Evolutionary conservation across 1,140 invertebrate genomes (phyloP).

Genomic region (Lepidurus apus): DNA sequence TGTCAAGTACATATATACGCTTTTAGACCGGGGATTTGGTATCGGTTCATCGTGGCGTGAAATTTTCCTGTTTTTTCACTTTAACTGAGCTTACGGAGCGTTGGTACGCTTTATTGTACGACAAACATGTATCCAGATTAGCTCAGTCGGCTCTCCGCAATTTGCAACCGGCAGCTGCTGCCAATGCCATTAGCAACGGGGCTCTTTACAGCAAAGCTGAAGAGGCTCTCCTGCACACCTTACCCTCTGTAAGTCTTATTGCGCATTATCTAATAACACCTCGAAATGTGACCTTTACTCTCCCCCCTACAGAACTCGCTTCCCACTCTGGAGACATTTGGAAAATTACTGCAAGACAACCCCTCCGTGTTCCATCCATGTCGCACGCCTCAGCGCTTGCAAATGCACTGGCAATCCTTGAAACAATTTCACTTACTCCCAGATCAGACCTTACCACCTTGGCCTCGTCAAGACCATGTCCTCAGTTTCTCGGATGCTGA

Average conservation of each 20-base stretch:
- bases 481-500: slow-evolving; percentile 88
- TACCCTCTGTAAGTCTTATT: slow-evolving; percentile 66
- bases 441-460: slow-evolving; percentile 65
- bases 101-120: slow-evolving; percentile 93
- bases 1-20: neutral
- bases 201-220: slow-evolving; percentile 85
- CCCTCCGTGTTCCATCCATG: slow-evolving; percentile 77
- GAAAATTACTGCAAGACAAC: slow-evolving; percentile 79
- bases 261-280: neutral
- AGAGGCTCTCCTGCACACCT: slow-evolving; percentile 74
- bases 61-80: slow-evolving; percentile 93
- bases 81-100: slow-evolving; percentile 88
- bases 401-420: slow-evolving; percentile 85
- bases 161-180: slow-evolving; percentile 82
- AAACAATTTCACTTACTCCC: slow-evolving; percentile 88
- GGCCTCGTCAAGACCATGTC: slow-evolving; percentile 57
- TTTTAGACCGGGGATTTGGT: slow-evolving; percentile 73
- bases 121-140: slow-evolving; percentile 76
- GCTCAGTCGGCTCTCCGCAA: slow-evolving; percentile 88
- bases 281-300: slow-evolving; percentile 32
- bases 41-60: slow-evolving; percentile 82
- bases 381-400: slow-evolving; percentile 76
- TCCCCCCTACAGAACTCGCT: slow-evolving; percentile 49
- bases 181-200: slow-evolving; percentile 70
- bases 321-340: slow-evolving; percentile 71